Evolutionary conservation across 1,140 invertebrate genomes (phyloP).

Genomic region (Panagrolaimus sp.): DNA sequence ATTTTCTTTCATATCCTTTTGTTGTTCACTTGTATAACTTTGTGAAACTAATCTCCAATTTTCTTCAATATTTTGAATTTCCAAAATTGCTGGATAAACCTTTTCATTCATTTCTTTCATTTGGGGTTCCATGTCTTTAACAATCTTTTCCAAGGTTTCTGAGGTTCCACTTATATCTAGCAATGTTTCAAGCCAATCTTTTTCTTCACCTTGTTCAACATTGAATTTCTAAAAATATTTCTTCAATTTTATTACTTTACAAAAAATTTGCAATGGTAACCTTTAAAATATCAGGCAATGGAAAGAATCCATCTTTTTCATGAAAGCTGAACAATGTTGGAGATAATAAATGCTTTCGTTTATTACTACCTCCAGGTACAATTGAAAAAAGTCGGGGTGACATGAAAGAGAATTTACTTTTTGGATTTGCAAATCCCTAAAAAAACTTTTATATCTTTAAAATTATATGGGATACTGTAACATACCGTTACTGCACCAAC

Average conservation of each 20-base stretch:
- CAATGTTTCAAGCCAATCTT: slow-evolving; percentile 13
- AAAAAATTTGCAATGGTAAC: not conserved
- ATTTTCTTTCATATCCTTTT: slow-evolving; percentile 7
- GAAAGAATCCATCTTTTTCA: slow-evolving; percentile 23
- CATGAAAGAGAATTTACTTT: slow-evolving; percentile 4
- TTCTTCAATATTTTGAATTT: not conserved
- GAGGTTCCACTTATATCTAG: slow-evolving; percentile 21
- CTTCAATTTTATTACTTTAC: not conserved
- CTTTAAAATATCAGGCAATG: slow-evolving; percentile 22
- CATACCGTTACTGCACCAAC: not conserved
- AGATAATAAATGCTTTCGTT: slow-evolving; percentile 20
- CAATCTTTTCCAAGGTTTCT: slow-evolving; percentile 14
- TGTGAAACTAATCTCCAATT: not conserved
- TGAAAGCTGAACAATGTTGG: slow-evolving; percentile 23
- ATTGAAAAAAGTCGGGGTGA: slow-evolving; percentile 25
- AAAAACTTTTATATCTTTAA: not conserved
- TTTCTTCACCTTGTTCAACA: not conserved
- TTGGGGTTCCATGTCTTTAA: slow-evolving; percentile 1
- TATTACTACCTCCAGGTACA: not conserved
- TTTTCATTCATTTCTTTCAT: slow-evolving; percentile 17
- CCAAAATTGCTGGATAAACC: slow-evolving; percentile 11
- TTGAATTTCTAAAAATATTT: slow-evolving; percentile 1
- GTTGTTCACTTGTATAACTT: not conserved
- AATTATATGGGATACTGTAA: not conserved
- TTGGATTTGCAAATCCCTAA: not conserved